Evolutionary conservation across 2,888 invertebrate species (phyloP), one percentile per base, ranked within the genome.

Genomic region (Dasypogon diadema): DNA sequence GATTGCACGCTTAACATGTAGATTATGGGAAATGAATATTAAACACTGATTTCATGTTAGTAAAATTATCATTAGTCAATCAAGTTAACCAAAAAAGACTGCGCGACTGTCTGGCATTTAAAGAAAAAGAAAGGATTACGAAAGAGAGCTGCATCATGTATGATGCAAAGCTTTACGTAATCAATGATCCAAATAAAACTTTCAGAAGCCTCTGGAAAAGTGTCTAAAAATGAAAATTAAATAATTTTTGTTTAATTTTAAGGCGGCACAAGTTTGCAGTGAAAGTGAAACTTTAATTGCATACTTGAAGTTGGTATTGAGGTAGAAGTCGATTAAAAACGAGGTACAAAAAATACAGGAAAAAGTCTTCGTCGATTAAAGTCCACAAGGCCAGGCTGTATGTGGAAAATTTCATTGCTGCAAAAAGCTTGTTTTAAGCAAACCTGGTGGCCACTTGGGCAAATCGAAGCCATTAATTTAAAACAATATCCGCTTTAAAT

Each of bases 221-320:
- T n/a, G n/a, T n/a, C n/a, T n/a, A 30, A 30, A 58, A 58, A 14
- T 30, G 24, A 58, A 58, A 58, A 58, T 58, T 58, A 16, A 6
- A 26, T n/a, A 30, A 16, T 58, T 58, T 58, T 58, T 26, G 58
- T 58, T 26, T 58, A 14, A n/a, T n/a, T n/a, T 16, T 5, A 58
- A 16, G 30, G 10, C 16, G 10, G 16, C 16, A 58, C 58, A 24
- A 58, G 58, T 58, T 30, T 14, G 16, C 24, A 30, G 58, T 30
- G 58, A 58, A 58, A 58, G 58, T 58, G 58, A 58, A 58, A 30
- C 30, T 58, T 58, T 58, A 34, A 58, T 58, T 58, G 30, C 58
- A n/a, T 58, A 14, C n/a, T 48, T 10, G n/a, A 30, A 30, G 10
- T 10, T 30, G 34, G 6, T 6, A 5, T 30, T 10, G 1, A 30